Evolutionary conservation across 2,797 vertebrate species (phyloP).

Genomic region (Enteromius anoplus): DNA sequence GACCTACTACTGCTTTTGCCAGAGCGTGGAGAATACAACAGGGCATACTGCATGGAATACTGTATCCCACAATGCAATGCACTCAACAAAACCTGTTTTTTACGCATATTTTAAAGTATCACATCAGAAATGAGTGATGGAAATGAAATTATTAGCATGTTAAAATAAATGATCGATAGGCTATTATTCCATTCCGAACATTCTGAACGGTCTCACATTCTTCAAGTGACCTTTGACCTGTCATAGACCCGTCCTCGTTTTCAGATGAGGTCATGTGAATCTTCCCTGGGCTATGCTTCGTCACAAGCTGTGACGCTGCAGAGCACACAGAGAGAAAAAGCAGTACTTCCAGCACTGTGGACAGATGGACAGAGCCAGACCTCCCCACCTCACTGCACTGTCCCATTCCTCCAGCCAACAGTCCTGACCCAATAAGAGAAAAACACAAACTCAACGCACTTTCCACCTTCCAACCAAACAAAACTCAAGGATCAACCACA

Average conservation of each 20-base stretch:
- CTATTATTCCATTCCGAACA: background rate
- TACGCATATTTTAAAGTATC: background rate
- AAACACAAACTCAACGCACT: conserved; percentile 29
- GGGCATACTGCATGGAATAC: background rate
- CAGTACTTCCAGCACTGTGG: conserved; percentile 31
- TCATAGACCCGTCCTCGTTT: conserved; percentile 22
- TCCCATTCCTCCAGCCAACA: conserved; percentile 34
- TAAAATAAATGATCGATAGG: background rate
- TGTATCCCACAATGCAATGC: background rate
- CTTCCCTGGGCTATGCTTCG: background rate
- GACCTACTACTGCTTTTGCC: background rate
- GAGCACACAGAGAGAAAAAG: background rate
- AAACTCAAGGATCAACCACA: conserved; percentile 6
- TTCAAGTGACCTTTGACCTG: conserved; percentile 38
- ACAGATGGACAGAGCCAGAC: conserved; percentile 52
- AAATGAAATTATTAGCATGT: background rate
- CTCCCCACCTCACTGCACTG: conserved; percentile 29
- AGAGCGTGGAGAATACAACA: background rate
- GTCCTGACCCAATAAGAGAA: conserved; percentile 46
- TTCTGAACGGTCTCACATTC: conserved; percentile 23
- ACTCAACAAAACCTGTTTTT: background rate
- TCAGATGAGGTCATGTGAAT: conserved; percentile 26
- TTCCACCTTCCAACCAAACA: conserved; percentile 12
- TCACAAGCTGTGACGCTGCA: conserved; percentile 17
- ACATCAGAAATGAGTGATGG: background rate